Base-by-base conservation (phyloP, 2,113 vertebrate species). In the Microtus oregoni region DNA sequence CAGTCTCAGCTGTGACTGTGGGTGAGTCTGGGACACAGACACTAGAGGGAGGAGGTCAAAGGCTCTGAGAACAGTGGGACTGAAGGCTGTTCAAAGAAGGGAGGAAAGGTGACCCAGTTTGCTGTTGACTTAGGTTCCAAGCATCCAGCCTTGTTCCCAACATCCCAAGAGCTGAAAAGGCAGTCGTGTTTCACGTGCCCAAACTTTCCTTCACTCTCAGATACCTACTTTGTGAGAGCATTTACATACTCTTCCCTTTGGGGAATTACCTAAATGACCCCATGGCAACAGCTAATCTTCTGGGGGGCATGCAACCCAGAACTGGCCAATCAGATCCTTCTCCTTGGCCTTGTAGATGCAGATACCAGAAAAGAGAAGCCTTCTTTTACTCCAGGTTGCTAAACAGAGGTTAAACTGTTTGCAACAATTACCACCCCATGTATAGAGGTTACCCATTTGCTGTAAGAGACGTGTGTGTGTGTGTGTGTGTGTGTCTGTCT, bases 331-430 rank as follows among this genome's bases (percentile, higher is more conserved):
- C 44, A 68, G 94, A 96, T 41, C n/a, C 86, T 76, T 86, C 55
- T 28, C 52, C 38, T 28, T 77, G 67, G n/a, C 35, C 65, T 77
- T 94, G 14, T 32, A 22, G 30, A 55, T 72, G 24, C 76, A 50
- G 50, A 73, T 24, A 11, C 1, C 1, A 17, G n/a, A 61, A 89
- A 96, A 90, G 68, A 83, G 75, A 78, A 61, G 20, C 30, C 44
- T 20, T 79, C 13, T 61, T 76, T 41, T 44, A 7, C 28, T 87
- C 14, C 55, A 65, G 50, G 35, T 58, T 92, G 58, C 76, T 75
- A 85, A 72, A 24, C 22, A 90, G 47, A 96, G 94, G 86, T 93
- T 82, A 95, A 95, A 68, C 65, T 67, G 77, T 82, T 72, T 65
- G 35, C 35, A 68, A 79, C 12, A 50, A 73, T 13, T 61, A 52